These are phyloP conservation scores for Istiophorus platypterus DNA, from an alignment of 2,113 vertebrate genomes.

Conservation along the genomic window DNA sequence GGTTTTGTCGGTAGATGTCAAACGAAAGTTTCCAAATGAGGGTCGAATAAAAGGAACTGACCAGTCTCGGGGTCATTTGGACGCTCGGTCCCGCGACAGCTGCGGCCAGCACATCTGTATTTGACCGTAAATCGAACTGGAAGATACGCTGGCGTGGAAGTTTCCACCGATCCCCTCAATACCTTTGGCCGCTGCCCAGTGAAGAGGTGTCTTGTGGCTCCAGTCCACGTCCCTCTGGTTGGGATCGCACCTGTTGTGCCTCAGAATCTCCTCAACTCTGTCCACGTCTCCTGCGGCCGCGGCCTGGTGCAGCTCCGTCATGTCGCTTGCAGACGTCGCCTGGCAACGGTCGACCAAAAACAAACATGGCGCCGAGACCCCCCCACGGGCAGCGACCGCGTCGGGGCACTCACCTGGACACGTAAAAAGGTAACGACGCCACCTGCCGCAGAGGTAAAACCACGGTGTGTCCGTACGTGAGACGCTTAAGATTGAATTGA, in stretches of 20 bases:
- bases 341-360: conserved; percentile 48
- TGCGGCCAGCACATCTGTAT: neutral
- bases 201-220: conserved; percentile 90
- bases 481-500: too few relatives aligned
- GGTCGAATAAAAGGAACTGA: neutral
- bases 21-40: neutral
- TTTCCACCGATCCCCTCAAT: neutral
- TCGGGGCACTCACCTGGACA: neutral
- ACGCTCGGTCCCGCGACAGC: neutral
- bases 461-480: too few relatives aligned
- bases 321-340: conserved; percentile 59
- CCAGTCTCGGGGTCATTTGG: neutral
- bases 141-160: neutral
- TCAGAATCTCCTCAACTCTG: conserved; percentile 84
- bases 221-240: conserved; percentile 91
- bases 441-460: conserved; percentile 24
- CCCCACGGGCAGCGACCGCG: too few relatives aligned
- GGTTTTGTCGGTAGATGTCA: too few relatives aligned
- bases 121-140: neutral
- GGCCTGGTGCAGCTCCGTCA: conserved; percentile 92
- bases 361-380: conserved; percentile 20
- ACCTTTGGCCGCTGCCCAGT: conserved; percentile 94
- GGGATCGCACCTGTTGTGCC: conserved; percentile 83
- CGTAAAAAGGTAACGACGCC: conserved; percentile 17
- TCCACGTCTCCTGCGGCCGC: conserved; percentile 86